Base-by-base conservation (phyloP, 64 coral and sea anemone species). In the Platygyra sinensis region DNA sequence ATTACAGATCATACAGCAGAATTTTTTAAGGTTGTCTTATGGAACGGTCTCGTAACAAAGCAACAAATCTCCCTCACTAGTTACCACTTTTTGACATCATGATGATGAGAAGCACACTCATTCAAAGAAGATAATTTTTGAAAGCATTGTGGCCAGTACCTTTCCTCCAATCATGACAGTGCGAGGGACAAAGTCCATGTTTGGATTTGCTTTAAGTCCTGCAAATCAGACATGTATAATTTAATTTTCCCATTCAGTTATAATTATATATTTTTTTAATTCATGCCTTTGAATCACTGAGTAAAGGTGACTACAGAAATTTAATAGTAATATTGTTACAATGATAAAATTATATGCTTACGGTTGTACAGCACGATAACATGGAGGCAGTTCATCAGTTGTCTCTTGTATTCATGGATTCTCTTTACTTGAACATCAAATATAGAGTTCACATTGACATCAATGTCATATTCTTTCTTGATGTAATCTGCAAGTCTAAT, bases 111-210 rank as follows among this genome's bases (percentile, higher is more conserved):
- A 46, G 42, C 42, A 46, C 3, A 46, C 42, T 46, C 42, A 46
- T 5, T 46, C 42, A 46, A 46, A 46, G 5, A 46, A 46, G 42
- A 46, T 4, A 46, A 46, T 8, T 46, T 46, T 46, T 5, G 42
- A 3, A 46, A 46, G 7, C 30, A 72, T 72, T 16, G 38, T 72
- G 32, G 7, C 4, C 18, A 85, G 8, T 60, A 97, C 95, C 97
- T 99, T 99, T 91, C 97, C 97, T 95, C 97, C 97, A 93, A 99
- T 94, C 94, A 99, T 91, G 78, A 99, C 74, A 82, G 97, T 99
- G 24, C 97, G 87, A 33, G 97, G 97, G 22, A 99, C 97, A 94
- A 99, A 99, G 25, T 91, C 72, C 82, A 80, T 95, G 71, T 73
- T 96, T 3, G 97, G 97, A 46, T 99, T 52, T n/a, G 94, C 94